A percentile compares a stretch with the other conserved stretches of the same genome.
Conservation (phyloP, 2,113 vertebrate genomes). For the Hippocampus barbouri region DNA sequence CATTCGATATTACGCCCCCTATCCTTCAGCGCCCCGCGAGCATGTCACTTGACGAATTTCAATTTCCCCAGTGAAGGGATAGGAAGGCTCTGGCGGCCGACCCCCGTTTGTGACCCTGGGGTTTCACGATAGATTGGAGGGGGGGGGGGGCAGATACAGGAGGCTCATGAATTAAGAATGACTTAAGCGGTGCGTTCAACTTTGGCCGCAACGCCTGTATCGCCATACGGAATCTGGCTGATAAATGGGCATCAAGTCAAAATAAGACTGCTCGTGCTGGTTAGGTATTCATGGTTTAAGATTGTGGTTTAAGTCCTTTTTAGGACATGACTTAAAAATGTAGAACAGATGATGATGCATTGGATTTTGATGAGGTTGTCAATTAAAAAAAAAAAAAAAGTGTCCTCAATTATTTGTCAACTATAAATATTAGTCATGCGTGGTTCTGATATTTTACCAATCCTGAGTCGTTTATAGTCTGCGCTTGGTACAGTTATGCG, state of each 20-base stretch:
- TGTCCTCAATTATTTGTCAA: not conserved
- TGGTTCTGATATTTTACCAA: not conserved
- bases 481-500: too few species aligned
- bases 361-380: slow-evolving; percentile 14
- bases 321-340: slow-evolving; percentile 35
- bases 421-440: too few species aligned
- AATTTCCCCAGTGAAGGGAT: slow-evolving; percentile 61
- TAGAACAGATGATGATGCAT: slow-evolving; percentile 6
- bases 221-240: slow-evolving; percentile 53
- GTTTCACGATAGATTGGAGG: slow-evolving; percentile 44
- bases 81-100: slow-evolving; percentile 55
- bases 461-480: not conserved
- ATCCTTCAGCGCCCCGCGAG: slow-evolving; percentile 60
- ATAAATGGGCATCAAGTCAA: slow-evolving; percentile 56
- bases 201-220: slow-evolving; percentile 53
- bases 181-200: slow-evolving; percentile 60
- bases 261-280: slow-evolving; percentile 43
- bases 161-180: slow-evolving; percentile 69
- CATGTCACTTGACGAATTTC: slow-evolving; percentile 60
- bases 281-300: slow-evolving; percentile 47
- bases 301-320: slow-evolving; percentile 5
- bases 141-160: slow-evolving; percentile 44
- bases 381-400: not conserved
- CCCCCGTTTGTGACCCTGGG: slow-evolving; percentile 61
- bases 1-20: slow-evolving; percentile 71